These are phyloP conservation scores for Ciconia nigra DNA, from an alignment of 2,797 vertebrate species.

Conservation along the genomic window DNA sequence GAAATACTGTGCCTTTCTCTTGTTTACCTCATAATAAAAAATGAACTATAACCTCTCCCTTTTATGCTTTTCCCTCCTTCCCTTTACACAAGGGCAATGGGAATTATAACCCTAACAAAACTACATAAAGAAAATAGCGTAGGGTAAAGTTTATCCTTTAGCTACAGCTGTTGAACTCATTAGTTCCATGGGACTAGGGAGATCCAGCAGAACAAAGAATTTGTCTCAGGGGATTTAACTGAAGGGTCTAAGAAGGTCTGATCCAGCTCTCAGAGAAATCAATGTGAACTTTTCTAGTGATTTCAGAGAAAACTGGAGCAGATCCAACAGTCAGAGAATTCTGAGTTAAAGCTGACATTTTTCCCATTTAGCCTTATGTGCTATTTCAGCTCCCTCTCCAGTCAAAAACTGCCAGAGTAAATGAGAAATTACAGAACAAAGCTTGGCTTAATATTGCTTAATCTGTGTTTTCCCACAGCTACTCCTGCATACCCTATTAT, in stretches of 20 bases:
- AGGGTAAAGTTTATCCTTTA: neutral
- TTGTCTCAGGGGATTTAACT: neutral
- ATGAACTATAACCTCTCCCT: neutral
- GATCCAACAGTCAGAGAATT: neutral
- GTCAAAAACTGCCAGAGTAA: neutral
- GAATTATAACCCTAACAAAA: neutral
- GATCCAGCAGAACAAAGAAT: neutral
- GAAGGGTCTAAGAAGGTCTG: neutral
- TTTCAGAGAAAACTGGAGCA: neutral
- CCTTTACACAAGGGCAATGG: neutral
- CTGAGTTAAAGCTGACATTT: neutral
- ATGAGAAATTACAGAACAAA: neutral
- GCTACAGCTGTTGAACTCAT: neutral
- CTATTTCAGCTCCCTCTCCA: neutral
- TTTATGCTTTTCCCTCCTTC: neutral
- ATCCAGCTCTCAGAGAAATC: neutral
- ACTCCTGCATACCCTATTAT: neutral
- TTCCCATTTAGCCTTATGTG: neutral
- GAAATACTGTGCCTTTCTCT: neutral
- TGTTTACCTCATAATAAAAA: conserved; percentile 29
- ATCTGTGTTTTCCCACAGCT: neutral
- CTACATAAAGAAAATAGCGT: neutral
- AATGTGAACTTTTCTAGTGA: neutral
- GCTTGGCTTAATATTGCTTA: neutral
- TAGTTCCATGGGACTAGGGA: neutral